Conservation (phyloP, 2,113 vertebrate species). For the Corvus moneduloides region DNA sequence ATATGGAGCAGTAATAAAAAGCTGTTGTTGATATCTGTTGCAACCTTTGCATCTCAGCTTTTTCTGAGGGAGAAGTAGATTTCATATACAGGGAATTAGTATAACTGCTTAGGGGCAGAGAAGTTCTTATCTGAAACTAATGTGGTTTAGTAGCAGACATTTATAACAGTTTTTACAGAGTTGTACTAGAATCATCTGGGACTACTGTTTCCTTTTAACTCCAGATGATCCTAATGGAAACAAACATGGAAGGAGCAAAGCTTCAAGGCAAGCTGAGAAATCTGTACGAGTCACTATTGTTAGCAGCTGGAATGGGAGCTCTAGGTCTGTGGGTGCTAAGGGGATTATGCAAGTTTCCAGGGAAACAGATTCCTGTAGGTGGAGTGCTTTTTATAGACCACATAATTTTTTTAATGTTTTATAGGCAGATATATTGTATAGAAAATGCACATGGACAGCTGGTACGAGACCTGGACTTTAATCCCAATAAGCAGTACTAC, state of each 20-base stretch:
- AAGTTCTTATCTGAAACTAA: neutral
- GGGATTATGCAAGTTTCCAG: slow-evolving; percentile 7
- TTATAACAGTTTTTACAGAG: neutral
- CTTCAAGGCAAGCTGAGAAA: neutral
- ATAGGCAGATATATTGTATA: slow-evolving; percentile 97
- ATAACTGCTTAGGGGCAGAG: neutral
- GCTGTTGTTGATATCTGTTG: neutral
- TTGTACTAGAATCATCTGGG: neutral
- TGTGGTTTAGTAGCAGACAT: neutral
- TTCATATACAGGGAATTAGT: neutral
- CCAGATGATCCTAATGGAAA: neutral
- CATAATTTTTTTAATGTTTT: slow-evolving; percentile 9
- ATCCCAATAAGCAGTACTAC: slow-evolving; percentile 98
- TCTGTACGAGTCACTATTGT: neutral
- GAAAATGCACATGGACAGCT: slow-evolving; percentile 97
- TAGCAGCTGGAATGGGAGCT: neutral
- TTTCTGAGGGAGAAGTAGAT: neutral
- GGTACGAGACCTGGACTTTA: slow-evolving; percentile 97
- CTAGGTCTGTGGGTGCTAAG: neutral
- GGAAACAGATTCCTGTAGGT: neutral
- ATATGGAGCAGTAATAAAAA: neutral
- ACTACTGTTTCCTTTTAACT: neutral
- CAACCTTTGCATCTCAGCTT: neutral
- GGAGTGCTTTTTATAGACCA: neutral
- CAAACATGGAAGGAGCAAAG: neutral